Percentiles rank a stretch among this genome's conserved stretches.
These are phyloP conservation scores for Athripsodes cinereus DNA, from an alignment of 2,888 invertebrate genomes.

Conservation along the genomic window DNA sequence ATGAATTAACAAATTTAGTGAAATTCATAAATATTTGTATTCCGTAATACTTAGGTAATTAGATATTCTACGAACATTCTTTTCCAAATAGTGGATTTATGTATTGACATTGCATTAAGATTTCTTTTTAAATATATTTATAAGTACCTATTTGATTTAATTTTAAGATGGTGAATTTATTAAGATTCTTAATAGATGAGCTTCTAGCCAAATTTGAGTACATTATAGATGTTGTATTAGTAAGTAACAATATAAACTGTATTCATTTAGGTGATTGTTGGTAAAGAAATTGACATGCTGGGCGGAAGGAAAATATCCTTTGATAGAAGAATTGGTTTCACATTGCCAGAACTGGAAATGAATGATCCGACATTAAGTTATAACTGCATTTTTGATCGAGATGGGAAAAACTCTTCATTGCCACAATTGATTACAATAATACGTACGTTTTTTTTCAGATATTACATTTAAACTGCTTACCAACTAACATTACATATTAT, in stretches of 20 bases:
- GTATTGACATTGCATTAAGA: too few relatives aligned
- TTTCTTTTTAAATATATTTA: too few relatives aligned
- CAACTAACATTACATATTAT: neutral
- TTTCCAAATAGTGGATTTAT: too few relatives aligned
- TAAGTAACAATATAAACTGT: constrained; percentile 7
- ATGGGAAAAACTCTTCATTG: constrained; percentile 5
- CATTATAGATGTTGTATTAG: too few relatives aligned
- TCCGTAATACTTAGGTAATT: too few relatives aligned
- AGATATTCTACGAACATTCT: too few relatives aligned
- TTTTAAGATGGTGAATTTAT: too few relatives aligned
- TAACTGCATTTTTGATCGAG: constrained; percentile 14
- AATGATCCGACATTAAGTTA: constrained; percentile 15
- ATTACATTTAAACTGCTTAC: neutral
- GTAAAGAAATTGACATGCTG: constrained; percentile 13
- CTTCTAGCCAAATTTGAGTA: too few relatives aligned
- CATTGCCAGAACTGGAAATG: constrained; percentile 26
- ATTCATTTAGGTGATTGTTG: constrained; percentile 10
- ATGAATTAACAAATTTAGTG: too few relatives aligned
- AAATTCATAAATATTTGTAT: too few relatives aligned
- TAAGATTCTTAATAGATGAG: too few relatives aligned
- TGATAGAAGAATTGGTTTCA: constrained; percentile 28
- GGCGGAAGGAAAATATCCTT: constrained; percentile 28
- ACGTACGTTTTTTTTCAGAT: constrained; percentile 16
- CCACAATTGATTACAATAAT: constrained; percentile 8
- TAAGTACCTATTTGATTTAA: too few relatives aligned